These are phyloP conservation scores for Nomada hirtipes DNA, from an alignment of 2,888 invertebrate genomes.

Conservation along the genomic window DNA sequence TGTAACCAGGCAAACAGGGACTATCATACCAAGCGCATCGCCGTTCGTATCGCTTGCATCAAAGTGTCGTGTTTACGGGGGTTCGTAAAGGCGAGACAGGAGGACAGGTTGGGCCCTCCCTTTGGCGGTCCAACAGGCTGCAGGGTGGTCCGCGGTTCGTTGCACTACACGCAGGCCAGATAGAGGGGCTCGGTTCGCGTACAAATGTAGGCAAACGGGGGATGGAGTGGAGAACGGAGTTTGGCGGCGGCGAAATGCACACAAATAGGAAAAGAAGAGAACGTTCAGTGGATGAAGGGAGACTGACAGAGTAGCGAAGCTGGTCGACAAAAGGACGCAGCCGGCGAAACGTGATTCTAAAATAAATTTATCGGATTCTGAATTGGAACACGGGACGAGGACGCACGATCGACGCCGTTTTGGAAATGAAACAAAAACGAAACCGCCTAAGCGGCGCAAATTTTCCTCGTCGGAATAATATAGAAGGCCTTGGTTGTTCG, in stretches of 20 bases:
- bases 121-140: constrained; percentile 31
- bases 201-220: constrained; percentile 33
- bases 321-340: constrained; percentile 16
- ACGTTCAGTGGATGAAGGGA: constrained; percentile 1
- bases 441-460: constrained; percentile 13
- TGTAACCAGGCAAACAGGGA: no score
- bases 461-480: neutral
- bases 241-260: constrained; percentile 7
- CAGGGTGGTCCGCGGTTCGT: constrained; percentile 39
- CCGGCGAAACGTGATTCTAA: constrained; percentile 29
- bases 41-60: no score
- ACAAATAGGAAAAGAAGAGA: constrained; percentile 45
- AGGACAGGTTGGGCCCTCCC: neutral
- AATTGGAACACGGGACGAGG: constrained; percentile 42
- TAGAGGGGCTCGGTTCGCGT: neutral
- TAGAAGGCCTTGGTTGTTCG: no score
- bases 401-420: constrained; percentile 9
- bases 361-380: constrained; percentile 48
- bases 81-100: neutral
- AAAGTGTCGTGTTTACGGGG: neutral
- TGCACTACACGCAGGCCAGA: constrained; percentile 32
- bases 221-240: neutral
- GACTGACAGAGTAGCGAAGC: neutral
- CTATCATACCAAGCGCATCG: no score
- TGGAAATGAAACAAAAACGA: neutral